A percentile compares a stretch with the other conserved stretches of the same genome.
Conservation (phyloP, 2,797 vertebrate species). For the Gallirallus australis region DNA sequence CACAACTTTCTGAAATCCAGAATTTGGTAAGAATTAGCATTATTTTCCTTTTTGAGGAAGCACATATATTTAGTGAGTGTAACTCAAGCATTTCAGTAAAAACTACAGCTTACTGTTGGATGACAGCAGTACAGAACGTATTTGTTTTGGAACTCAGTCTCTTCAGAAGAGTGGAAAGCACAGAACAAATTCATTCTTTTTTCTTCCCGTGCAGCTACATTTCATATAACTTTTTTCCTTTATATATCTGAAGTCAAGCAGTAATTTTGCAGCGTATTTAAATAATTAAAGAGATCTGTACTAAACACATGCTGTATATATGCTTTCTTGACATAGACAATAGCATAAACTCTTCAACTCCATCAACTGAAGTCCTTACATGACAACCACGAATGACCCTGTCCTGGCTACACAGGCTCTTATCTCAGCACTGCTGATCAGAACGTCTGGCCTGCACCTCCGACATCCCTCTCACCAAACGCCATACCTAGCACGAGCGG, state of each 20-base stretch:
- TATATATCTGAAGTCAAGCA: background rate
- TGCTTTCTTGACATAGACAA: background rate
- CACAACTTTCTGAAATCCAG: background rate
- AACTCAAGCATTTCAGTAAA: background rate
- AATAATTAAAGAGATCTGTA: background rate
- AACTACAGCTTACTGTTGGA: background rate
- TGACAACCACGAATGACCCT: background rate
- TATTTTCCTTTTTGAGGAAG: background rate
- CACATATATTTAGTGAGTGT: background rate
- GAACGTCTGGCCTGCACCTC: background rate
- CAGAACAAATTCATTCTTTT: background rate
- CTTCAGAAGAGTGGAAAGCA: background rate
- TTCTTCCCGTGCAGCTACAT: background rate
- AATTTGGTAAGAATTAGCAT: background rate
- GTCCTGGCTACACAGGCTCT: background rate
- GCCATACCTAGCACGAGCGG: fast-evolving
- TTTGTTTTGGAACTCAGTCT: background rate
- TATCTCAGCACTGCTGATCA: background rate
- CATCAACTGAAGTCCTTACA: background rate
- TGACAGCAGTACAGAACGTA: background rate
- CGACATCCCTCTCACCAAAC: background rate
- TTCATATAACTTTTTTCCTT: background rate
- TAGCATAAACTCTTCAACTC: background rate
- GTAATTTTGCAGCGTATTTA: background rate
- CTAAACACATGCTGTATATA: background rate